Percentiles rank a stretch among this genome's conserved stretches.
phyloP scores from a whole-genome alignment of 2,113 vertebrate genomes.

The Thryonomys swinderianus region DNA sequence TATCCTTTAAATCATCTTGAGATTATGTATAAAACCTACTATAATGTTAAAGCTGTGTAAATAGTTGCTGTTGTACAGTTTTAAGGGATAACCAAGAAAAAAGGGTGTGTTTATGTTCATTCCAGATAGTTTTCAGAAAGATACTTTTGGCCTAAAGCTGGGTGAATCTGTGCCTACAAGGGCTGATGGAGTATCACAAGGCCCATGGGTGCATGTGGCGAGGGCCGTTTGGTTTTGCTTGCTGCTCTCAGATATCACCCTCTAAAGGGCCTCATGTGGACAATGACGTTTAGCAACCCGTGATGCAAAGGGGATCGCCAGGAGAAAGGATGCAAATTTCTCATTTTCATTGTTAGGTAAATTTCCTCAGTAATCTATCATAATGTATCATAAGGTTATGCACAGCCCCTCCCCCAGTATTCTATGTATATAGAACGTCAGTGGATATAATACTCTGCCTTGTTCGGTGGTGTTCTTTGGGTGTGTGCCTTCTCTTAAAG shows the following conservation, averaged over 20 bases:
- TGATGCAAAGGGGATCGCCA: background rate
- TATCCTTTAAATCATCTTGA: background rate
- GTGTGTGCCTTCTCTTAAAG: conserved; percentile 31
- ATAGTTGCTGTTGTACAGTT: background rate
- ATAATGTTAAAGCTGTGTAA: background rate
- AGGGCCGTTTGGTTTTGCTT: background rate
- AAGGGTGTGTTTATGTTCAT: background rate
- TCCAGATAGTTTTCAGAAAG: background rate
- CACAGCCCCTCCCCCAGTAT: background rate
- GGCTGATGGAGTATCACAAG: background rate
- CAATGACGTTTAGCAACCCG: fast-evolving
- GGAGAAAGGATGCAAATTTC: background rate
- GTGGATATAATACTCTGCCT: background rate
- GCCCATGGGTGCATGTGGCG: no score
- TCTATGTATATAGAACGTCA: background rate
- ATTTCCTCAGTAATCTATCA: background rate
- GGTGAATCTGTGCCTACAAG: background rate
- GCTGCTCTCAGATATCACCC: background rate
- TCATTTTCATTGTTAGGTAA: background rate
- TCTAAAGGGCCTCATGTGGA: background rate
- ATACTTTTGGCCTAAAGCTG: background rate
- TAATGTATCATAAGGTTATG: background rate
- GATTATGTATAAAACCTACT: background rate
- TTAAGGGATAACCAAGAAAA: background rate
- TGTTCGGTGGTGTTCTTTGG: conserved; percentile 1